These are phyloP conservation scores for Microcebus lehilahytsara DNA, from an alignment of 2,113 vertebrate species.

Conservation along the genomic window DNA sequence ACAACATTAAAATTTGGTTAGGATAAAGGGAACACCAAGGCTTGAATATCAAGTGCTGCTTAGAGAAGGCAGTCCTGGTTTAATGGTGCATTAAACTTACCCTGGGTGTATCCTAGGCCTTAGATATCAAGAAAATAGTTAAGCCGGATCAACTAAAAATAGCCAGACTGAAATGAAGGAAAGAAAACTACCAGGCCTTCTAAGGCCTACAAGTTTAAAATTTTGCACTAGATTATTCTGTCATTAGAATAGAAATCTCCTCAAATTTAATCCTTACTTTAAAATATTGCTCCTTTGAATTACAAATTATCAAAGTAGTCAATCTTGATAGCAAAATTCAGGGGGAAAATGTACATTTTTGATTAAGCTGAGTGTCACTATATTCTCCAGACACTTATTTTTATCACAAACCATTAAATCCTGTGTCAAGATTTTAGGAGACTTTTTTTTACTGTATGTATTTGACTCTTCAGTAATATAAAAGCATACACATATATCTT, in stretches of 20 bases:
- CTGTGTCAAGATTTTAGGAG: background rate
- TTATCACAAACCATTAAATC: background rate
- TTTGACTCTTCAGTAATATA: background rate
- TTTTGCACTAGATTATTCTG: background rate
- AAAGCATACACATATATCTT: background rate
- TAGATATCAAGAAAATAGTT: background rate
- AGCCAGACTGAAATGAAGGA: background rate
- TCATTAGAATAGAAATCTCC: background rate
- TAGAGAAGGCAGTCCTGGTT: background rate
- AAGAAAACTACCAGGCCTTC: background rate
- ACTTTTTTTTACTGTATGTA: background rate
- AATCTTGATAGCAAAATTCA: background rate
- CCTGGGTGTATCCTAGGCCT: background rate
- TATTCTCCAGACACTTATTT: background rate
- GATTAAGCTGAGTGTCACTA: background rate
- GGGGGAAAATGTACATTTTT: background rate
- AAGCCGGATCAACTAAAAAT: background rate
- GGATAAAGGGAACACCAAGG: background rate
- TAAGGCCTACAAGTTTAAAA: background rate
- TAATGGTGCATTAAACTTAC: background rate
- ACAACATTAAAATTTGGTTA: background rate
- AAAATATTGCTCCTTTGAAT: background rate
- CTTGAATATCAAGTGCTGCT: background rate
- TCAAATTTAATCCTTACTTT: background rate
- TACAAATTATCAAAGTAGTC: background rate